Base-by-base conservation (phyloP, 2,113 vertebrate species). In the Bufo gargarizans region DNA sequence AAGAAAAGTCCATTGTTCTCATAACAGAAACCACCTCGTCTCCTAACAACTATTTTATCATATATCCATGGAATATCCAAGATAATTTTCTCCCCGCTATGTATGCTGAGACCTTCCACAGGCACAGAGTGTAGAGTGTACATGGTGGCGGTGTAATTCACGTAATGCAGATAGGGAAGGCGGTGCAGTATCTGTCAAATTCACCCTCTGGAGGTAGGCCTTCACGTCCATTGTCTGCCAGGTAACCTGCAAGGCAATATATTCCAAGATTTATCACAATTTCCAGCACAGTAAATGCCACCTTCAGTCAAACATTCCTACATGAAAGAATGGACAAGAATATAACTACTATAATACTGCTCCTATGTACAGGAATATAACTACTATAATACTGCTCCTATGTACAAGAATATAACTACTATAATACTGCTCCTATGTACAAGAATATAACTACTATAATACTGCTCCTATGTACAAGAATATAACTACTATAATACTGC, bases 1-100 rank as follows among this genome's bases (percentile, higher is more conserved):
- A 91, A 91, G 90, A 96, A 95, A 3, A 96, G 92, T 0, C 92
- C 89, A 49, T 96, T 96, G 16, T 90, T 94, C 90, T 96, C 95
- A 4, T 4, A 96, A 90, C 96, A 96, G 89, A 96, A 94, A 0
- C 95, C 95, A 0, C 94, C 95, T 6, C 93, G 88, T 12, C 71
- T 89, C 22, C 87, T 91, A 12, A 72, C 77, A 4, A 96, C 94
- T 0, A 96, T 93, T 90, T 96, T 96, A n/a, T 94, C 89, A 33
- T 94, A 96, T 0, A 96, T 55, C 3, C 65, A 82, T 0, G 88
- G 72, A 1, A 90, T 84, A 0, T 93, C 89, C 1, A 95, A 85
- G 0, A 17, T 14, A 3, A 95, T 91, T 0, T 47, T 85, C 7
- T 93, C 93, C 3, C 94, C 92, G 43, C 91, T 94, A 90, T 96